Evolutionary conservation across 37 sponge, comb jelly and placozoan species (phyloP), one percentile per base, ranked within the genome.

Genomic region (Haliclona indistincta): DNA sequence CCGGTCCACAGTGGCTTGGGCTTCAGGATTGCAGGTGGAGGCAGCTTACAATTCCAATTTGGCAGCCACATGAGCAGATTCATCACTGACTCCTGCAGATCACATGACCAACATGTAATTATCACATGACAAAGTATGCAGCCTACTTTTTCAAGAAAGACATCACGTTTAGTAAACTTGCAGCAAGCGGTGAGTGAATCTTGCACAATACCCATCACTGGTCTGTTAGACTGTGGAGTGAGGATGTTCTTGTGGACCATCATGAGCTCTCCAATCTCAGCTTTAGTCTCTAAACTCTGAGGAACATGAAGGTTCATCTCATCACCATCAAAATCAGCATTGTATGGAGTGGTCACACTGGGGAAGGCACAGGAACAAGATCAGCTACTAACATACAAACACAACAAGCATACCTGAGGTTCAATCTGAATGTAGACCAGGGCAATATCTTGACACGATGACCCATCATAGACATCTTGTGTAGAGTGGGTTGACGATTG

Each of bases 401-500:
- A 54, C 41, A n/a, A 44, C 19, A 28, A 28, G 69, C 3, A 4
- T 67, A 93, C 93, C 93, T 89, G 64, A 96, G 91, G 54, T 96
- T 96, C 45, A 96, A 75, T 65, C 99, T 82, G 67, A 99, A 96
- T n/a, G 99, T 99, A 4, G 99, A 99, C 94, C 94, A 99, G 2
- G 99, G 99, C 22, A 99, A 83, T 34, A 96, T 92, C 81, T 91
- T 96, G 49, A 99, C 91, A 10, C 94, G 81, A 77, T 99, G 99
- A 22, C 96, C 96, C 99, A 99, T 99, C 99, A 99, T 99, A 70
- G 91, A 89, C 99, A 99, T 99, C 75, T 94, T 95, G 86, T 99
- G 99, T 5, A 99, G 89, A 2, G 99, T 99, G 0, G 99, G 99
- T 66, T 99, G 99, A 51, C 99, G 94, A 70, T 99, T 99, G 80